A percentile compares a stretch with the other conserved stretches of the same genome.
These are phyloP conservation scores for Alligator mississippiensis DNA, from an alignment of 2,113 vertebrate genomes.

Conservation along the genomic window DNA sequence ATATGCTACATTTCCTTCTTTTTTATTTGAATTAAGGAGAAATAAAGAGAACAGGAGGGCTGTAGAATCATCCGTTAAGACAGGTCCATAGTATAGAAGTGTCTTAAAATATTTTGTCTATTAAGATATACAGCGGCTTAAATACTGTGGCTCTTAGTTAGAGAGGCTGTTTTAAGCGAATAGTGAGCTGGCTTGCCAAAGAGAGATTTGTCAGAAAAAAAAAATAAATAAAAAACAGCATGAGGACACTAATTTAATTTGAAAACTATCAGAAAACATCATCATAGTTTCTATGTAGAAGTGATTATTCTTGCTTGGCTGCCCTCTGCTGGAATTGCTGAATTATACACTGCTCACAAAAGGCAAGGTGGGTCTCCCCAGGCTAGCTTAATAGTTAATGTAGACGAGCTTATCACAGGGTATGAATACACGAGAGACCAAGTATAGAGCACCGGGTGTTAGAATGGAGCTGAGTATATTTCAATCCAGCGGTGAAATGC, in stretches of 20 bases:
- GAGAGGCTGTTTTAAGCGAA: slow-evolving; percentile 55
- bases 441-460: slow-evolving; percentile 22
- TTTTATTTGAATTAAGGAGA: background rate
- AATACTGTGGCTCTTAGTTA: background rate
- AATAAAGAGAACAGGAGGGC: slow-evolving; percentile 7
- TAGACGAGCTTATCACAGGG: slow-evolving; percentile 18
- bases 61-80: slow-evolving; percentile 65
- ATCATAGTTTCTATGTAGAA: slow-evolving; percentile 54
- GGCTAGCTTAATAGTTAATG: slow-evolving; percentile 29
- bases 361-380: background rate
- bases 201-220: slow-evolving; percentile 37
- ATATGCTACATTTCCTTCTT: no score
- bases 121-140: slow-evolving; percentile 25
- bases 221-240: slow-evolving; percentile 29
- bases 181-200: slow-evolving; percentile 57
- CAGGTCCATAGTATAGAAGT: slow-evolving; percentile 33
- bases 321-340: slow-evolving; percentile 84
- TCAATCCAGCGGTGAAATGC: slow-evolving; percentile 24
- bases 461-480: slow-evolving; percentile 37
- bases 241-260: slow-evolving; percentile 60
- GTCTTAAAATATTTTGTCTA: slow-evolving; percentile 51
- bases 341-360: slow-evolving; percentile 56
- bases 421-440: slow-evolving; percentile 16
- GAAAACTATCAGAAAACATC: slow-evolving; percentile 62
- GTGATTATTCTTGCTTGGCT: slow-evolving; percentile 84